Base-by-base conservation (phyloP, 2,888 invertebrate species). In the Molorchus minor region DNA sequence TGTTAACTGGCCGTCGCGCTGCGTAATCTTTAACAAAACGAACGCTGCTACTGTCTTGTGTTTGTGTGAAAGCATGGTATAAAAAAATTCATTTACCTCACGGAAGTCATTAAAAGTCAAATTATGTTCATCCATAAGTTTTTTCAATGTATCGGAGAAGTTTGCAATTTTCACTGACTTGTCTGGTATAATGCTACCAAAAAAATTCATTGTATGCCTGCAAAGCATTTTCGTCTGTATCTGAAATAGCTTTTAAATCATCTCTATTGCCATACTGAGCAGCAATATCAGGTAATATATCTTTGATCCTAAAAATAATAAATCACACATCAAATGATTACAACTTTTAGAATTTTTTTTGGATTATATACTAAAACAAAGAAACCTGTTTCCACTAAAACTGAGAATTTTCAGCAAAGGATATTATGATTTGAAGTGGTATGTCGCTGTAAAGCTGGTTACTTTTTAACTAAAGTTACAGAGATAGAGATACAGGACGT, bases 101-200 rank as follows among this genome's bases (percentile, higher is more conserved):
- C 38, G 15, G 52, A 77, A 72, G 45, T 72, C 71, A 15, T 70
- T 62, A 25, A 64, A 56, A 13, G 20, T 55, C 2, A 75, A 54
- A 12, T 68, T 54, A 56, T 70, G 68, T 30, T 70, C 69, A 1
- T 41, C 17, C 70, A 78, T 74, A 17, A 74, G 56, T 36, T 70
- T 71, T 20, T 56, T 63, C n/a, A 78, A 64, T 40, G 70, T 65
- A 4, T 52, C n/a, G 5, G 72, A 35, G 63, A 70, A 75, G 20
- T 78, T 73, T 2, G 56, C 53, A 35, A 79, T 56, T 64, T 69
- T 67, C 1, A 71, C 63, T 13, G 67, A 66, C 59, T 72, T 73
- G 53, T 74, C 70, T 3, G 68, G 65, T 12, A 71, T 56, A 10
- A 72, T 59, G 17, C 59, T 59, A 12, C 60, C 47, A 51, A 61